Evolutionary conservation across 2,888 invertebrate genomes (phyloP), one percentile per base, ranked within the genome.

Genomic region (Parthenolecanium corni): DNA sequence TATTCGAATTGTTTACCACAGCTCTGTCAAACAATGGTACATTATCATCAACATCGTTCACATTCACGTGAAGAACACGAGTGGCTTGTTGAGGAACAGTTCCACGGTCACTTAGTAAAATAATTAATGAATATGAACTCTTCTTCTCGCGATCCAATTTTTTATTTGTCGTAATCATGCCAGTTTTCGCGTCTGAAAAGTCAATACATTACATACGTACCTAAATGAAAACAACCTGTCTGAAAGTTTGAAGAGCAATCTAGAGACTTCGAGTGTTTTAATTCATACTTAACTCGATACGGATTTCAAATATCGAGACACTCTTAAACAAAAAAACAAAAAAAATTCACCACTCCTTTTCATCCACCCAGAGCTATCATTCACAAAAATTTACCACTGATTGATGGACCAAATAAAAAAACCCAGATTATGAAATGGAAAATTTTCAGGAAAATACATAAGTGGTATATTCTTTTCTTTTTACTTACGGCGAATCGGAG

Each of bases 31-130:
- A 88, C 64, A 80, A 78, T 0, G 89, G 88, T 66, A 82, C 81
- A 70, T 89, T 86, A 70, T 89, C 89, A 70, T 89, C 89, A 12
- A 86, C 80, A 69, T 89, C 89, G 2, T 80, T 76, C 0, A 88
- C 77, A 54, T 77, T 75, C 16, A 70, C 67, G 40, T 80, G 80
- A 0, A 88, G 76, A 0, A 86, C 80, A 56, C 85, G 76, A 0
- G 86, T 84, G 1, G 82, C 81, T 66, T 84, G 84, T 69, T 88
- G 87, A 12, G 84, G 82, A 0, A 89, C 88, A 51, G 81, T 79
- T 0, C 90, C 90, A 65, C 82, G 78, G 71, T 91, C 90, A 46
- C 82, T 80, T 4, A 86, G 89, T n/a, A 84, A 79, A 3, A 90
- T 73, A 11, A 88, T 82, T 61, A 91, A 75, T n/a, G 84, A 84